Evolutionary conservation across 2,888 invertebrate genomes (phyloP), one percentile per base, ranked within the genome.

Genomic region (Dexiosoma caninum): DNA sequence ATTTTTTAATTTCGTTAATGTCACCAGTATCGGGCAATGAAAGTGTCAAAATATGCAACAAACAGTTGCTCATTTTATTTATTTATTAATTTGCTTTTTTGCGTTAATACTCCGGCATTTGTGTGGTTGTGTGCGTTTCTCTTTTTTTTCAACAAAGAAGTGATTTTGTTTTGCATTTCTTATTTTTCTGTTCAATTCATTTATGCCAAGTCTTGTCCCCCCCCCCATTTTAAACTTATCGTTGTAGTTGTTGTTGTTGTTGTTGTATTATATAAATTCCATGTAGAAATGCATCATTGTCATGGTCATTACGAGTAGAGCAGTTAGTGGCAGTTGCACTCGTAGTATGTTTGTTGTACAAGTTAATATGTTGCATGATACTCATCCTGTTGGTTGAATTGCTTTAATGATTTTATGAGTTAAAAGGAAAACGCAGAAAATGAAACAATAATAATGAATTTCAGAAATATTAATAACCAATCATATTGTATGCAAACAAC

Each of bases 11-110:
- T 81, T 77, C 78, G 79, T 83, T 81, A 81, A 83, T 83, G 72
- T 77, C 74, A 74, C 64, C 70, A 72, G 69, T 72, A 74, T 77
- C 69, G 77, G 81, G 78, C 81, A 84, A 83, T 84, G 82, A 84
- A 85, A 86, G 85, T 87, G 88, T 85, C 88, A 88, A 88, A 87
- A 87, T 86, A 85, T 85, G 84, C 85, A 83, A 74, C 83, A 84
- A 83, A 83, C 82, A 80, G 66, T 78, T 83, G 72, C 53, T 16
- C 35, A 53, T 75, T 64, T 69, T 55, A 69, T 62, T 60, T 44
- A 53, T 74, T 40, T 62, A 44, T 70, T 35, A n/a, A n/a, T 44
- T 49, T 62, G n/a, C 19, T 21, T 35, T 37, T 57, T 57, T 40
- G 37, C 4, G 27, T 46, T 44, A 14, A 12, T 35, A 46, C 6